Base-by-base conservation (phyloP, 2,113 vertebrate genomes). In the Siniperca chuatsi region DNA sequence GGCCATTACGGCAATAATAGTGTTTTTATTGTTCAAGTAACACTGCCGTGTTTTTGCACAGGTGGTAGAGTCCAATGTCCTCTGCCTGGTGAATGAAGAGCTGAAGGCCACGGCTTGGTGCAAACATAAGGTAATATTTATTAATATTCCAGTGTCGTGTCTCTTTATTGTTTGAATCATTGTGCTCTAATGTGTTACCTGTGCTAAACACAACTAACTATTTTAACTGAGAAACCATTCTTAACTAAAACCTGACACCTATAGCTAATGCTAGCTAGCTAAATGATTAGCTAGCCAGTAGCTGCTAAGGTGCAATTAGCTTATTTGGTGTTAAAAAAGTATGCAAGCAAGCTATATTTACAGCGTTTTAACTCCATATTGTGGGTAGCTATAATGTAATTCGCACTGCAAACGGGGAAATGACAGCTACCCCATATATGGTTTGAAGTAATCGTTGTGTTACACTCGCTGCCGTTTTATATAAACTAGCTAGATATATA, bases 61-160 rank as follows among this genome's bases (percentile, higher is more conserved):
- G 64, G 90, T 96, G 94, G 95, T 93, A 88, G 8, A 81, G 75
- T 92, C 94, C 93, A 15, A 79, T 92, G 95, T 86, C 94, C 95
- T 95, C 91, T 79, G 75, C 57, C 54, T 78, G 9, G n/a, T 68
- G 48, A 81, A 52, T 48, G 69, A 80, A 15, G n/a, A 80, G 16
- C 89, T 85, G 23, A 91, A 91, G 88, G 90, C 91, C 78, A 35
- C 79, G 6, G 44, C 37, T 86, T 12, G 50, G 11, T 65, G 78
- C 65, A 71, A 86, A 85, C 57, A 90, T 1, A 84, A 89, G 92
- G 92, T 94, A 92, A 65, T 42, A 37, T 29, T 68, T n/a, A n/a
- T 52, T 3, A 2, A 9, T 61, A 13, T 79, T n/a, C 1, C 0
- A n/a, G 0, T 0, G 11, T 44, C 15, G 1, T 54, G 6, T 4